Evolutionary conservation across 2,888 invertebrate genomes (phyloP).

Genomic region (Xylocampa areola): DNA sequence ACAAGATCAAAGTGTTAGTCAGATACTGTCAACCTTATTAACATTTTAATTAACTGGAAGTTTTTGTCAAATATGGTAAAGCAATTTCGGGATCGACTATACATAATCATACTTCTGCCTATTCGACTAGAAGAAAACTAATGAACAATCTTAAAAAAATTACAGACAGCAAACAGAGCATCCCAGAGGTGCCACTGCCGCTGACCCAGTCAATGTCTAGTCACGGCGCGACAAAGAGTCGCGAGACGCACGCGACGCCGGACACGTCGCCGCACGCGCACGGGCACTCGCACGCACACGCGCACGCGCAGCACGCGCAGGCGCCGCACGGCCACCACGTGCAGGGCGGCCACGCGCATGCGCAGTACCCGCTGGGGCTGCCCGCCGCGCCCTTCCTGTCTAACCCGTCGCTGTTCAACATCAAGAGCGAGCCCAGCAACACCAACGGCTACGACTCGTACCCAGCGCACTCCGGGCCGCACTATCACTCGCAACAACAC

Average conservation of each 20-base stretch:
- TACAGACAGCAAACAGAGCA: conserved; percentile 81
- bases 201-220: conserved; percentile 72
- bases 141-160: background rate
- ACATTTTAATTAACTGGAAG: no score
- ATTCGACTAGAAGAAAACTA: no score
- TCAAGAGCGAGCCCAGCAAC: conserved; percentile 84
- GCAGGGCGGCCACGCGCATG: conserved; percentile 78
- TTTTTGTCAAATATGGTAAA: no score
- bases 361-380: conserved; percentile 70
- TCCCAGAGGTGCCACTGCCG: conserved; percentile 84
- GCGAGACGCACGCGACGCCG: conserved; percentile 84
- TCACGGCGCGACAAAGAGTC: conserved; percentile 50
- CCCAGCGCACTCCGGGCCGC: conserved; percentile 70
- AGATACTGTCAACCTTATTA: no score
- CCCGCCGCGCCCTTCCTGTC: conserved; percentile 74
- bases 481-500: conserved; percentile 87
- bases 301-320: conserved; percentile 58
- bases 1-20: no score
- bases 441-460: conserved; percentile 74
- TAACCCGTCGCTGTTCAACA: conserved; percentile 81
- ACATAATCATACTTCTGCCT: no score
- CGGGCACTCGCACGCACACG: conserved; percentile 53
- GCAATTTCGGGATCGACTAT: no score
- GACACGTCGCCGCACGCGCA: conserved; percentile 70
- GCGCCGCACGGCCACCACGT: conserved; percentile 64